Conservation (phyloP, 2,113 vertebrate species). For the Rhinopomastus cyanomelas region DNA sequence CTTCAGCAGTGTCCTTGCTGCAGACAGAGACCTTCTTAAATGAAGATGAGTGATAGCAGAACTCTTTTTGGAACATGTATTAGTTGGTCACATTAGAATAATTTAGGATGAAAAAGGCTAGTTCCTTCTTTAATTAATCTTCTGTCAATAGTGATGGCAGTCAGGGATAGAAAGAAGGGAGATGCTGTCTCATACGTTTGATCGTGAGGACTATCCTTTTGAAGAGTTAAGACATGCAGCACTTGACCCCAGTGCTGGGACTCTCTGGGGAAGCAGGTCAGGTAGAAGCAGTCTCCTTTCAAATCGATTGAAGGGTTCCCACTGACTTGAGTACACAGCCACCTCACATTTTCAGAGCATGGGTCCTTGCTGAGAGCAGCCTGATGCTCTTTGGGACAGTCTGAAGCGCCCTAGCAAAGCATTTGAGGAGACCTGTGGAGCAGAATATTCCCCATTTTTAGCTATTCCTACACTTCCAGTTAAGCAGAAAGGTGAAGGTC, state of each 20-base stretch:
- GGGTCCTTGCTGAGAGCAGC: neutral
- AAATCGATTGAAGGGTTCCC: fast-evolving
- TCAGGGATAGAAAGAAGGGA: neutral
- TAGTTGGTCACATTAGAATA: neutral
- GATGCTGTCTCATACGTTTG: neutral
- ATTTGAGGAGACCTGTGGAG: fast-evolving
- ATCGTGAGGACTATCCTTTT: no score
- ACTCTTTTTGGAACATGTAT: fast-evolving
- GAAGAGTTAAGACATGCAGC: neutral
- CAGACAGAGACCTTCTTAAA: neutral
- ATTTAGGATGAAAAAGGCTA: neutral
- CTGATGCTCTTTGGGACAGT: neutral
- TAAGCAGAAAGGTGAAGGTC: neutral
- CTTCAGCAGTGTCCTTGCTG: fast-evolving
- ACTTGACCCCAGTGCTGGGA: neutral
- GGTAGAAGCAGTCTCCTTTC: neutral
- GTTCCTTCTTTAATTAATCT: neutral
- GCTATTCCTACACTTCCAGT: neutral
- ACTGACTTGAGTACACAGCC: fast-evolving
- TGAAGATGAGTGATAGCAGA: neutral
- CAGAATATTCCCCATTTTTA: neutral
- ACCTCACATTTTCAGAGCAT: neutral
- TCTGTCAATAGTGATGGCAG: neutral
- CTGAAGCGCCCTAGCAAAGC: neutral
- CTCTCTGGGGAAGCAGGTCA: neutral